phyloP scores from a whole-genome alignment of 2,113 vertebrate species.

The Carassius auratus region DNA sequence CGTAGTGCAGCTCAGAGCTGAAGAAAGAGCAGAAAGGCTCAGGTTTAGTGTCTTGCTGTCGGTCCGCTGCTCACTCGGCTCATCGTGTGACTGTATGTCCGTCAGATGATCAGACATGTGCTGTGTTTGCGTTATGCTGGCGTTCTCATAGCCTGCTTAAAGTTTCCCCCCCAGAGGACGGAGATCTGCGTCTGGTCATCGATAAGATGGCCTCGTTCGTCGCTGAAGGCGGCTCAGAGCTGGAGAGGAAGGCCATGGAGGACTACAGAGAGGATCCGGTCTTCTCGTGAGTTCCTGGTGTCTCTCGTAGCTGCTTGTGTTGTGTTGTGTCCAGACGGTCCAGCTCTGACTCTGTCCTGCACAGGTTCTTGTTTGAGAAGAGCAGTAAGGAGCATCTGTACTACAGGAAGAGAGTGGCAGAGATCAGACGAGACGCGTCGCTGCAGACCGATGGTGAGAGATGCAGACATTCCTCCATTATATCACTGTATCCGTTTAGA shows the following conservation, averaged over 20 bases:
- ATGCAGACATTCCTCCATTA: too few species aligned
- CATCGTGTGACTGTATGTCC: too few species aligned
- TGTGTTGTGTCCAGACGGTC: neutral
- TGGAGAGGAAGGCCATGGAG: slow-evolving; percentile 92
- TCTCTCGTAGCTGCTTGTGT: neutral
- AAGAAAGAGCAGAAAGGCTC: too few species aligned
- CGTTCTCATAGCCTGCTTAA: slow-evolving; percentile 98
- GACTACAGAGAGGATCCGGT: slow-evolving; percentile 92
- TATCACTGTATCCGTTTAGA: too few species aligned
- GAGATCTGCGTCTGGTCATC: slow-evolving; percentile 87
- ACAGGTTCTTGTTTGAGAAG: slow-evolving; percentile 92
- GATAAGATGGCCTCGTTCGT: slow-evolving; percentile 96
- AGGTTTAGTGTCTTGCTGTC: too few species aligned
- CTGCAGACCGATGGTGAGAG: slow-evolving; percentile 79
- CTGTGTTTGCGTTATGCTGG: slow-evolving; percentile 65
- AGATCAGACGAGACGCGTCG: slow-evolving; percentile 76
- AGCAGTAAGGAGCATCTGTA: slow-evolving; percentile 92
- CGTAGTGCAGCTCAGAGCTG: too few species aligned
- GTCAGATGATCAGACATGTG: neutral
- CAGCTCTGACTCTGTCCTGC: neutral
- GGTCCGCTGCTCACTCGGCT: too few species aligned
- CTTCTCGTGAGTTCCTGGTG: slow-evolving; percentile 82
- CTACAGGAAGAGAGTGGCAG: slow-evolving; percentile 92
- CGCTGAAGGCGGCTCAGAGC: slow-evolving; percentile 89
- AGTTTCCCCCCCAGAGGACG: slow-evolving; percentile 99